Evolutionary conservation across 2,888 invertebrate species (phyloP).

Genomic region (Polydrusus cervinus): DNA sequence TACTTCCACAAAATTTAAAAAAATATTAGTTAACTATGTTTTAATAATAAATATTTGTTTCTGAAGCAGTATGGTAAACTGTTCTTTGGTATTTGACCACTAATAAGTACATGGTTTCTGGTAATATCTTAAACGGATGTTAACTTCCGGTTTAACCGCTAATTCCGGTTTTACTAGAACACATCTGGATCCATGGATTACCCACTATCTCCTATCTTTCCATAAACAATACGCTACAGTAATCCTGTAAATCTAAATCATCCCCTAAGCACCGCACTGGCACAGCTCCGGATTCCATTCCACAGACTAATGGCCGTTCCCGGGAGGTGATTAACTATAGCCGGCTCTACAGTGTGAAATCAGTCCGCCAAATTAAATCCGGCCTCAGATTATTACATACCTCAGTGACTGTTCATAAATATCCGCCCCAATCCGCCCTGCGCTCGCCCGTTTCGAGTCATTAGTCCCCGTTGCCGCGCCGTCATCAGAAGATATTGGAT

Average conservation of each 20-base stretch:
- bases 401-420: slow-evolving; percentile 83
- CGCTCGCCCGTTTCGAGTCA: slow-evolving; percentile 30
- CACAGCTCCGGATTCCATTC: slow-evolving; percentile 27
- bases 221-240: background rate
- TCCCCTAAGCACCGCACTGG: slow-evolving; percentile 38
- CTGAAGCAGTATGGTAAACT: too few species aligned
- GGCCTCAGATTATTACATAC: slow-evolving; percentile 82
- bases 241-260: background rate
- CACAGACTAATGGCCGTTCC: slow-evolving; percentile 47
- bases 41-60: too few species aligned
- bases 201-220: background rate
- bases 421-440: slow-evolving; percentile 65
- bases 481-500: slow-evolving; percentile 46
- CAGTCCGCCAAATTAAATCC: slow-evolving; percentile 84
- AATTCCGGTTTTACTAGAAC: too few species aligned
- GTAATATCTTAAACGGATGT: too few species aligned
- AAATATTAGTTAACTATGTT: too few species aligned
- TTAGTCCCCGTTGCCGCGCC: slow-evolving; percentile 36
- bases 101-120: too few species aligned
- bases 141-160: too few species aligned
- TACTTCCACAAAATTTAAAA: too few species aligned
- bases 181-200: too few species aligned
- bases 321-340: slow-evolving; percentile 71
- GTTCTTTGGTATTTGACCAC: too few species aligned
- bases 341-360: slow-evolving; percentile 77